These are phyloP conservation scores for Psephotus haematonotus DNA, from an alignment of 2,113 vertebrate species.

Conservation along the genomic window DNA sequence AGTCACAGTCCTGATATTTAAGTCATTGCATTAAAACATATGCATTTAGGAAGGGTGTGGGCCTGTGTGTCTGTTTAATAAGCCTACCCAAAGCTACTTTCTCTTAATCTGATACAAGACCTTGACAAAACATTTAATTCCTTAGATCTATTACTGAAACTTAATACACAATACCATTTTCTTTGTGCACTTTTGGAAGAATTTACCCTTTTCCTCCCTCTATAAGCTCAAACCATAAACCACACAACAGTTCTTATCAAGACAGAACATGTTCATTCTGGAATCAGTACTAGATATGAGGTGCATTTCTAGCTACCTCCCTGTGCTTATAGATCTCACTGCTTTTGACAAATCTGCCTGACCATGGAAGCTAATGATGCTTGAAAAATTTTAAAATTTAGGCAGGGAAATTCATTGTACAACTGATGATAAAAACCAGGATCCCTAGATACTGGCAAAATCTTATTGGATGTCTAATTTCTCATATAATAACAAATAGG, in stretches of 20 bases:
- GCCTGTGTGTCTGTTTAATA: neutral
- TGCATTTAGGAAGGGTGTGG: rapidly evolving
- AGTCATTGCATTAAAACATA: neutral
- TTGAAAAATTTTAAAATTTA: neutral
- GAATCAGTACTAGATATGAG: neutral
- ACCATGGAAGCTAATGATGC: neutral
- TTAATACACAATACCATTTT: neutral
- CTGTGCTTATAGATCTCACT: neutral
- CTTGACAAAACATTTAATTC: neutral
- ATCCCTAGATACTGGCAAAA: neutral
- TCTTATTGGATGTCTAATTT: conserved; percentile 31
- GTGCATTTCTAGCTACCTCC: neutral
- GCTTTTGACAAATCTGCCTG: neutral
- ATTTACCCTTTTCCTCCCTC: neutral
- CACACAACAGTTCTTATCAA: neutral
- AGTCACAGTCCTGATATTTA: neutral
- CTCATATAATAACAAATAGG: neutral
- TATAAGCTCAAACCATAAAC: neutral
- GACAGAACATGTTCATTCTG: neutral
- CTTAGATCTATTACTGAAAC: neutral
- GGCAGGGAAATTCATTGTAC: neutral
- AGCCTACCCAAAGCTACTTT: neutral
- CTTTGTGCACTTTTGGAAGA: neutral
- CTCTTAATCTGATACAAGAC: neutral
- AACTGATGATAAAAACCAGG: neutral